Evolutionary conservation across 2,888 invertebrate species (phyloP).

Genomic region (Drosophila falleni): DNA sequence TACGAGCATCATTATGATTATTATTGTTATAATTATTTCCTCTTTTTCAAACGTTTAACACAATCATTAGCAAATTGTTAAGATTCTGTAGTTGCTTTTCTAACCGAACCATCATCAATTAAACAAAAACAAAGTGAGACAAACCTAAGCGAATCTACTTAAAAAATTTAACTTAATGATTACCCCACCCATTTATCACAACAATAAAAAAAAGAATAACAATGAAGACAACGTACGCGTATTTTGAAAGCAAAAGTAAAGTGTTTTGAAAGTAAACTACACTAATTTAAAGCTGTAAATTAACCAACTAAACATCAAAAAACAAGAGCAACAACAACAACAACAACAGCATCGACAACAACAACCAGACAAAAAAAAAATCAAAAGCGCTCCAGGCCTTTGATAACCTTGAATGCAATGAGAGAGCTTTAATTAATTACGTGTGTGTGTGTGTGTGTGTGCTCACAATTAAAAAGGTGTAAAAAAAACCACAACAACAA

Average conservation of each 20-base stretch:
- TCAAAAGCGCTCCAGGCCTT: slow-evolving; percentile 58
- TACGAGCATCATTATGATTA: slow-evolving; percentile 9
- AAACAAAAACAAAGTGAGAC: slow-evolving; percentile 5
- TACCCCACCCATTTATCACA: slow-evolving; percentile 67
- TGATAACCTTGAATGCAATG: slow-evolving; percentile 77
- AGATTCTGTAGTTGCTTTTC: slow-evolving; percentile 33
- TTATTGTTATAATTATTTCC: slow-evolving; percentile 13
- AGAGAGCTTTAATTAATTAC: slow-evolving; percentile 78
- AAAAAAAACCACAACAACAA: slow-evolving; percentile 46
- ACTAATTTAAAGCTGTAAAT: slow-evolving; percentile 81
- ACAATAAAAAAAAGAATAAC: slow-evolving; percentile 26
- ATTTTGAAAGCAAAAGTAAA: slow-evolving; percentile 79
- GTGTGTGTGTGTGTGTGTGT: slow-evolving; percentile 23
- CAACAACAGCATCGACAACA: no score
- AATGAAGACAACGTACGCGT: slow-evolving; percentile 47
- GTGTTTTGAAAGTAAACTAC: slow-evolving; percentile 80
- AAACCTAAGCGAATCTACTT: slow-evolving; percentile 42
- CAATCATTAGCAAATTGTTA: slow-evolving; percentile 47
- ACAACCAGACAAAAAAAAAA: slow-evolving; percentile 8
- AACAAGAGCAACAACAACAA: slow-evolving; percentile 14
- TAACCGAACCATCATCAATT: slow-evolving; percentile 28
- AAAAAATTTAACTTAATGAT: slow-evolving; percentile 65
- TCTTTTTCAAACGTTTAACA: slow-evolving; percentile 18
- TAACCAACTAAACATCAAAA: slow-evolving; percentile 73
- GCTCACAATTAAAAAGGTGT: slow-evolving; percentile 71